Evolutionary conservation across 2,888 invertebrate species (phyloP).

Genomic region (Cheilosia impressa): DNA sequence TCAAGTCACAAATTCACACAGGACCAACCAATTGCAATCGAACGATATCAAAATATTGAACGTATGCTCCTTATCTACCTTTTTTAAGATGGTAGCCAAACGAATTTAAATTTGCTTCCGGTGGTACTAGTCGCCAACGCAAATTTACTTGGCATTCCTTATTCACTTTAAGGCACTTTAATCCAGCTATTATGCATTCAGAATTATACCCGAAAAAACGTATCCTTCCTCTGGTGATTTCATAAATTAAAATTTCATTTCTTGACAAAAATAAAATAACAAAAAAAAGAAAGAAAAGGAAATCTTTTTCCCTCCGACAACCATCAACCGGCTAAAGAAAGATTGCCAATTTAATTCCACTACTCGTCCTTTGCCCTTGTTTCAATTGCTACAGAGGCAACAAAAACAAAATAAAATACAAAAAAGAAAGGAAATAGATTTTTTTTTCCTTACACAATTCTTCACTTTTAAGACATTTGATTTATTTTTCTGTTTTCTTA

Average conservation of each 20-base stretch:
- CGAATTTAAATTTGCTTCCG: too few relatives aligned
- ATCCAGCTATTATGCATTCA: too few relatives aligned
- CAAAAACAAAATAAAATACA: constrained; percentile 23
- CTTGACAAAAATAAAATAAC: background rate
- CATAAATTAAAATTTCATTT: constrained; percentile 21
- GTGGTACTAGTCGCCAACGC: too few relatives aligned
- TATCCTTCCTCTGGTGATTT: constrained; percentile 36
- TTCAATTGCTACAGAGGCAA: constrained; percentile 36
- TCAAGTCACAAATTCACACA: too few relatives aligned
- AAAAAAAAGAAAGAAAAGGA: constrained; percentile 3
- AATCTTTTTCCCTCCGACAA: constrained; percentile 9
- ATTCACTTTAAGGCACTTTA: too few relatives aligned
- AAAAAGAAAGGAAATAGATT: constrained; percentile 40
- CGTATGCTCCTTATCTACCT: too few relatives aligned
- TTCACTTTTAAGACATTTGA: constrained; percentile 59
- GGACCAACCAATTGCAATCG: too few relatives aligned
- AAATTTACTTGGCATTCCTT: too few relatives aligned
- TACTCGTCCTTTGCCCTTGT: constrained; percentile 15
- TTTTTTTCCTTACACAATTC: constrained; percentile 50
- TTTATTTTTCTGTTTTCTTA: constrained; percentile 1
- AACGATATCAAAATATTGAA: too few relatives aligned
- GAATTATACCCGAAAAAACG: background rate
- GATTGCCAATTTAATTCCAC: constrained; percentile 60
- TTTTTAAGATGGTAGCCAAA: too few relatives aligned
- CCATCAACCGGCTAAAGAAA: constrained; percentile 29